A percentile compares a stretch with the other conserved stretches of the same genome.
Conservation (phyloP, 2,888 invertebrate genomes). For the Syritta pipiens region DNA sequence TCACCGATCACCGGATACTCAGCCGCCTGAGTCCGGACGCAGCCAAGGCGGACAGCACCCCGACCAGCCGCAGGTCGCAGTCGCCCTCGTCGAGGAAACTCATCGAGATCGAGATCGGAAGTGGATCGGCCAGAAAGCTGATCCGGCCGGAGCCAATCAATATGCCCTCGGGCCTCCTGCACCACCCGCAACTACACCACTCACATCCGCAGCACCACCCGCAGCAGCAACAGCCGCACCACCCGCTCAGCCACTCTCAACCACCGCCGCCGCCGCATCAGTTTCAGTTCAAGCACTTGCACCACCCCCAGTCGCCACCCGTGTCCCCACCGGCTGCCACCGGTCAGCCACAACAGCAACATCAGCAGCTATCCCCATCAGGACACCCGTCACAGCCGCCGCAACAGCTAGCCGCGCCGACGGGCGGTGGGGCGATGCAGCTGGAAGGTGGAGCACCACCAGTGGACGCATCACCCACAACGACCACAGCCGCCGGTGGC, state of each 20-base stretch:
- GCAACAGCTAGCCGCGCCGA: conserved; percentile 39
- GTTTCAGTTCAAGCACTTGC: conserved; percentile 65
- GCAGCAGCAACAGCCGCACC: conserved; percentile 44
- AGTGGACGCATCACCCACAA: conserved; percentile 51
- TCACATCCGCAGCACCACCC: conserved; percentile 37
- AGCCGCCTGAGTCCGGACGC: conserved; percentile 76
- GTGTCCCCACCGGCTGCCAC: conserved; percentile 37
- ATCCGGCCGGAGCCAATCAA: conserved; percentile 75
- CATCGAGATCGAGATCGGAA: conserved; percentile 73
- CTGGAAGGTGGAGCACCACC: conserved; percentile 27
- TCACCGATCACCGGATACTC: conserved; percentile 76
- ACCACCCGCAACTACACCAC: conserved; percentile 73
- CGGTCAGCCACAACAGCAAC: conserved; percentile 8
- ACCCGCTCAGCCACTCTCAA: conserved; percentile 42
- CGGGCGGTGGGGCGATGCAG: conserved; percentile 8
- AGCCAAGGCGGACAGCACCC: conserved; percentile 58
- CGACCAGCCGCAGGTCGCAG: conserved; percentile 70
- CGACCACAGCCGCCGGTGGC: conserved; percentile 63
- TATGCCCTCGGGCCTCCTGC: conserved; percentile 65
- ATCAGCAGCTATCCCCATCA: conserved; percentile 7
- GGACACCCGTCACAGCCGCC: conserved; percentile 37
- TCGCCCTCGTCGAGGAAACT: conserved; percentile 73
- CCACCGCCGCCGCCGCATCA: conserved; percentile 54
- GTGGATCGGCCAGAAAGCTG: conserved; percentile 71
- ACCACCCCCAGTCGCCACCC: conserved; percentile 56